Base-by-base conservation (phyloP, 2,113 vertebrate species). In the Eurypyga helias region DNA sequence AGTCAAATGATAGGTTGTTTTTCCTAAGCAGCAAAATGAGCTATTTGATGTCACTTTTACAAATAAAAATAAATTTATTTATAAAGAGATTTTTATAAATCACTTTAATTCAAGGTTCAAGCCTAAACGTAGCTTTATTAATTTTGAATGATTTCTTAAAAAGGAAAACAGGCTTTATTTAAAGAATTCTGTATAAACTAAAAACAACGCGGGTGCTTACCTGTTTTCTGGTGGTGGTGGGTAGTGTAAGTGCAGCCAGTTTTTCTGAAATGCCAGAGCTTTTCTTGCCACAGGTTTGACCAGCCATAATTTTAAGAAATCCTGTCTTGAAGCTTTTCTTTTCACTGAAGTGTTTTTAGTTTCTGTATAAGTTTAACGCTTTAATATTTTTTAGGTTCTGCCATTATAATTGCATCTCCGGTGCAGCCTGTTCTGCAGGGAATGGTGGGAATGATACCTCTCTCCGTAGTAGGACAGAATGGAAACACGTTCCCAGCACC, bases 391-490 rank as follows among this genome's bases (percentile, higher is more conserved):
- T 81, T 96, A 99, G 99, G 99, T 33, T 99, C 99, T 95, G 96
- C 99, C 33, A 98, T 99, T 90, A 98, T 99, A 96, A 98, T 99
- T 82, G 98, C 99, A 18, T 99, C 99, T 81, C 98, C 99, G 0
- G 98, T 99, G 57, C 99, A 99, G 33, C 98, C 99, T 38, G 96
- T 99, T 96, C 91, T 99, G 85, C 99, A 99, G 83, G 98, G 98
- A 90, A 98, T 99, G 98, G 97, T 99, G 88, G 98, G 98, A 76
- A 98, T 99, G 98, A 98, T 99, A 61, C 99, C 99, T 62, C 97
- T 99, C 41, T 99, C 99, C 31, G 98, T 99, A 16, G 97, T 99
- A 70, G 99, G 99, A 61, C 99, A 98, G 65, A 98, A 95, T 18
- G 93, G 98, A 89, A 98, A 98, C 67, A 97, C 98, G 0, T 98